Evolutionary conservation across 2,888 invertebrate genomes (phyloP).

Genomic region (Amorpha juglandis): DNA sequence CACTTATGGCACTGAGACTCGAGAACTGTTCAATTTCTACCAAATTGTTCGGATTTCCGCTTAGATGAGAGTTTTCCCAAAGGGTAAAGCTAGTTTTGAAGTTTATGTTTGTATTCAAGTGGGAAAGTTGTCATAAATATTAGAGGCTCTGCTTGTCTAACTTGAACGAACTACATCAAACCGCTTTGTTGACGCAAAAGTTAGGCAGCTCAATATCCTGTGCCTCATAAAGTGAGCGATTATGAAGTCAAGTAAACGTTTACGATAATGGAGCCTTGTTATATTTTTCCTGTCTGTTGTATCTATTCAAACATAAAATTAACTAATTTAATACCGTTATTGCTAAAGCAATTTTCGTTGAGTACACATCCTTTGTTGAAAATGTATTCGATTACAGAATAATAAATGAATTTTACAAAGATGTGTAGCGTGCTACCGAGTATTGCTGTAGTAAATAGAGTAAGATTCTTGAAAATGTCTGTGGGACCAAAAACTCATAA

Average conservation of each 20-base stretch:
- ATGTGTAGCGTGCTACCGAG: neutral
- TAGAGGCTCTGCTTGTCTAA: slow-evolving; percentile 65
- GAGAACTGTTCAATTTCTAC: slow-evolving; percentile 62
- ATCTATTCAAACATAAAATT: neutral
- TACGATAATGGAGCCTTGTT: slow-evolving; percentile 45
- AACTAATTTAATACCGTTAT: neutral
- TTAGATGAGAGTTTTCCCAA: slow-evolving; percentile 62
- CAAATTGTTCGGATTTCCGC: slow-evolving; percentile 71
- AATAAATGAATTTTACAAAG: neutral
- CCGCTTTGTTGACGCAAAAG: slow-evolving; percentile 72
- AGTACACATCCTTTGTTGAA: neutral
- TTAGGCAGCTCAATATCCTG: slow-evolving; percentile 69
- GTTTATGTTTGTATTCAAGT: slow-evolving; percentile 72
- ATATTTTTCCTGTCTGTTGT: slow-evolving; percentile 31
- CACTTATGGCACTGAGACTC: slow-evolving; percentile 44
- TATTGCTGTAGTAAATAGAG: neutral
- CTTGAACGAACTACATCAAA: slow-evolving; percentile 70
- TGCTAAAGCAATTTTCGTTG: neutral
- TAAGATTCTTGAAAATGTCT: slow-evolving; percentile 30
- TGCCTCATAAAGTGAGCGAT: slow-evolving; percentile 55
- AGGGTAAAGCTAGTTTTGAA: slow-evolving; percentile 74
- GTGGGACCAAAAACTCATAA: slow-evolving; percentile 36
- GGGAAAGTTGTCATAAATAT: slow-evolving; percentile 76
- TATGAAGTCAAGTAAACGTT: slow-evolving; percentile 58
- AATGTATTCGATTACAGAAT: neutral